phyloP scores from a whole-genome alignment of 1,140 invertebrate species.

The Neotoxoptera formosana region DNA sequence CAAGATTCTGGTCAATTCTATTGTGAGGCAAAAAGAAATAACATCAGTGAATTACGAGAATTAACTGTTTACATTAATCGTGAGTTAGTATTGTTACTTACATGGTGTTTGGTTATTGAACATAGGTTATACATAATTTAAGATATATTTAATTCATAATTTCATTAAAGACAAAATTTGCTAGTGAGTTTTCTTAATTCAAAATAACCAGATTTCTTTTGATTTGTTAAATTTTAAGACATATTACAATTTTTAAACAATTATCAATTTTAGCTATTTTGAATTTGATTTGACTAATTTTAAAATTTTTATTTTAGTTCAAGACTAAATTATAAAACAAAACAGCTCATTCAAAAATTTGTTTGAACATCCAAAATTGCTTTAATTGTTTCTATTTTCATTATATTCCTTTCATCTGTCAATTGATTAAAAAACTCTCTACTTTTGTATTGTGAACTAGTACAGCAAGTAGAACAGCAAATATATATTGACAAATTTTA shows the following conservation, averaged over 20 bases:
- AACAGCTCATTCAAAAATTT: neutral
- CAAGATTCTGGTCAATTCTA: constrained; percentile 34
- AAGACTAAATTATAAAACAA: neutral
- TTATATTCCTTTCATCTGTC: no score
- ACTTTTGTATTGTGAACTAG: no score
- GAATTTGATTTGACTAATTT: neutral
- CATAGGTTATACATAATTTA: neutral
- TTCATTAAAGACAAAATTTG: neutral
- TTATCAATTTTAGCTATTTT: no score
- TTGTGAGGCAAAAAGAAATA: constrained; percentile 31
- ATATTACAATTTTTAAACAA: neutral
- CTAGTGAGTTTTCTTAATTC: neutral
- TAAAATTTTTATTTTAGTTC: neutral
- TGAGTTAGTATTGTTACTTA: constrained; percentile 55
- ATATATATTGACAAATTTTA: no score
- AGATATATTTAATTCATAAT: neutral
- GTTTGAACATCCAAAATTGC: no score
- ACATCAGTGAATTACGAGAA: neutral
- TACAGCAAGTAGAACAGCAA: no score
- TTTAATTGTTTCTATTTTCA: no score
- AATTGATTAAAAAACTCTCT: no score
- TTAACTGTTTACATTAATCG: constrained; percentile 51
- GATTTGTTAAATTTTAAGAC: neutral
- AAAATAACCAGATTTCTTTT: neutral
- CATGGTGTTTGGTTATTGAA: constrained; percentile 23